Evolutionary conservation across 2,113 vertebrate species (phyloP), one percentile per base, ranked within the genome.

Genomic region (Oreochromis tanganicae): DNA sequence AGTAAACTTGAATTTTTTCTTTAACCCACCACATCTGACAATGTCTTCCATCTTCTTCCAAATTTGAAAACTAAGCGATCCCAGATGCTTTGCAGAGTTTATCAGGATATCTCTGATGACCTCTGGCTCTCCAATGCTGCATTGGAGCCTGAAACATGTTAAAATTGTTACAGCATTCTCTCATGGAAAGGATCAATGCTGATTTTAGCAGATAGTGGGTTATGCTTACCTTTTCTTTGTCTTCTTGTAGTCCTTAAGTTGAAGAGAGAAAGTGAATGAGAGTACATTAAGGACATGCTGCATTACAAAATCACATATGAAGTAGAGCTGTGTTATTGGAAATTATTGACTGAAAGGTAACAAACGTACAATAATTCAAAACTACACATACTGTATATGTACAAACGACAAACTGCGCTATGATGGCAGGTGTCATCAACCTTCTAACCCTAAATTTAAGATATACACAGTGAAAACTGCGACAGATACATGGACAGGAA

Each of bases 21-120:
- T 80, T 83, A 4, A 88, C 95, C 16, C 85, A 96, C 96, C 90
- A 82, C 43, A 87, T 11, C 82, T 57, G 34, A 95, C 54, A 1
- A 34, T 46, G 17, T 56, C 78, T 4, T 46, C 79, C 95, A 95
- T 94, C 48, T 92, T 95, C 82, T 73, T 95, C 94, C 95, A 96
- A 17, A 95, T 57, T 10, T 9, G 16, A 54, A 90, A 96, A 46
- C 88, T 92, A 2, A 96, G 93, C 2, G 14, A 80, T 17, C 93
- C 91, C 90, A 96, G 75, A 87, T 96, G 94, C 41, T 90, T 87
- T 36, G 93, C 80, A 38, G 92, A 88, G 84, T 94, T 85, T 38
- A 96, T 95, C 80, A 96, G 85, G 55, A 95, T 94, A 21, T 91
- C 94, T 91, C 91, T 38, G 38, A 95, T 59, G 2, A 78, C 90